These are phyloP conservation scores for Fulmarus glacialis DNA, from an alignment of 2,113 vertebrate genomes.

Conservation along the genomic window DNA sequence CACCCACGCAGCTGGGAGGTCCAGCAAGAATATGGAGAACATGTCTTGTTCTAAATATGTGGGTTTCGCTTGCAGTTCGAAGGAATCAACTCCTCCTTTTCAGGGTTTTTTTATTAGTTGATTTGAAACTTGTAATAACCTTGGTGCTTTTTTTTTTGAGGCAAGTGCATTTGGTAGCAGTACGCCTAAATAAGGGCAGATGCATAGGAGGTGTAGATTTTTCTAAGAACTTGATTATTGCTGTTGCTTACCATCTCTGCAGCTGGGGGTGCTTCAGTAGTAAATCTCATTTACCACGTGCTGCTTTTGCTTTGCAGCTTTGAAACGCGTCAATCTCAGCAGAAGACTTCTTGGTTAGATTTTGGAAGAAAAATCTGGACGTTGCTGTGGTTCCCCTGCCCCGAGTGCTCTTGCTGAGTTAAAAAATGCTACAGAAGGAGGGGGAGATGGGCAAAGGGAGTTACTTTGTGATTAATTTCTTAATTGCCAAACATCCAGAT, in stretches of 20 bases:
- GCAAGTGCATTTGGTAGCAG: neutral
- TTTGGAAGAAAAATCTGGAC: neutral
- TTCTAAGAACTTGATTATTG: neutral
- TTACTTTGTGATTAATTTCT: neutral
- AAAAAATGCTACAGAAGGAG: neutral
- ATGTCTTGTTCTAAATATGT: fast-evolving
- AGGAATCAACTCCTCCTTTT: neutral
- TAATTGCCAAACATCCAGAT: neutral
- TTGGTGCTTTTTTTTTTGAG: neutral
- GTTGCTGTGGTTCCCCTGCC: neutral
- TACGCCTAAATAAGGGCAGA: neutral
- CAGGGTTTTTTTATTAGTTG: neutral
- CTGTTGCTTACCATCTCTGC: neutral
- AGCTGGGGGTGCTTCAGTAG: neutral
- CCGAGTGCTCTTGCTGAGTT: neutral
- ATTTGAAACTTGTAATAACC: neutral
- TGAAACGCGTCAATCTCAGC: neutral
- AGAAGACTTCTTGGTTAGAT: neutral
- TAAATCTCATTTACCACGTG: neutral
- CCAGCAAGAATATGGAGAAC: fast-evolving
- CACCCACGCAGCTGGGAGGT: fast-evolving
- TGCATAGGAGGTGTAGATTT: neutral
- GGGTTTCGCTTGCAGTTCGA: neutral
- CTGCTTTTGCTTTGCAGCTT: neutral
- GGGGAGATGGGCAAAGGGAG: neutral